phyloP scores from a whole-genome alignment of 2,113 vertebrate genomes.

The Urocolius indicus region DNA sequence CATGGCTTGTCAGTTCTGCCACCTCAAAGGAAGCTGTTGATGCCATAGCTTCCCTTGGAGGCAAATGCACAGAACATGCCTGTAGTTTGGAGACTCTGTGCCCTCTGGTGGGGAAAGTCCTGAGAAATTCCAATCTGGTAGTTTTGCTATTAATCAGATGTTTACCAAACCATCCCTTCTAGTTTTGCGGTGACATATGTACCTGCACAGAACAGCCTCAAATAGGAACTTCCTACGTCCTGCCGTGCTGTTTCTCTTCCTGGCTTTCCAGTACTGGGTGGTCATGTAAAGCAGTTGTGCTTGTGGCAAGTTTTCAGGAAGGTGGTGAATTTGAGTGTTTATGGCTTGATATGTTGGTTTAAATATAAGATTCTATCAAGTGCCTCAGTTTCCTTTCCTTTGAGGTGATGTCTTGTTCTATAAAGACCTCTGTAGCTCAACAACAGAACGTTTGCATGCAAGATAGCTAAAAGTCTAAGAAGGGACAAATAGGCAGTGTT shows the following conservation, averaged over 20 bases:
- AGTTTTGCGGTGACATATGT: not conserved
- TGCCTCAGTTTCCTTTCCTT: not conserved
- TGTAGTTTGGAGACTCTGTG: not conserved
- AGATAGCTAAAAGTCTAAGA: not conserved
- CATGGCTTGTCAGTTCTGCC: not conserved
- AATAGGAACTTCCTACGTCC: accelerated
- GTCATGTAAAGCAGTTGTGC: not conserved
- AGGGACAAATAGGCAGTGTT: not conserved
- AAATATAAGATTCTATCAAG: not conserved
- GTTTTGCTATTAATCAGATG: not conserved
- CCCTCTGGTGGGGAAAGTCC: not conserved
- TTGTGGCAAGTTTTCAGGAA: not conserved
- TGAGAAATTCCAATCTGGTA: not conserved
- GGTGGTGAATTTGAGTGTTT: not conserved
- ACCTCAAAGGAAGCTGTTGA: not conserved
- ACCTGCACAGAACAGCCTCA: not conserved
- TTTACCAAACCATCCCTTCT: not conserved
- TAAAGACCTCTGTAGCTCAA: not conserved
- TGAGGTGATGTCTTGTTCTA: not conserved
- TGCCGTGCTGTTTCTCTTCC: not conserved
- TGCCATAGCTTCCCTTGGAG: not conserved
- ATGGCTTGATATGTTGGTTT: not conserved
- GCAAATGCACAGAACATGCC: not conserved
- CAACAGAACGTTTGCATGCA: not conserved
- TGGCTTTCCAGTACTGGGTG: not conserved